Percentiles rank a stretch among this genome's conserved stretches.
Conservation (phyloP, 2,797 vertebrate species). For the Cynodonichthys magdalenae region DNA sequence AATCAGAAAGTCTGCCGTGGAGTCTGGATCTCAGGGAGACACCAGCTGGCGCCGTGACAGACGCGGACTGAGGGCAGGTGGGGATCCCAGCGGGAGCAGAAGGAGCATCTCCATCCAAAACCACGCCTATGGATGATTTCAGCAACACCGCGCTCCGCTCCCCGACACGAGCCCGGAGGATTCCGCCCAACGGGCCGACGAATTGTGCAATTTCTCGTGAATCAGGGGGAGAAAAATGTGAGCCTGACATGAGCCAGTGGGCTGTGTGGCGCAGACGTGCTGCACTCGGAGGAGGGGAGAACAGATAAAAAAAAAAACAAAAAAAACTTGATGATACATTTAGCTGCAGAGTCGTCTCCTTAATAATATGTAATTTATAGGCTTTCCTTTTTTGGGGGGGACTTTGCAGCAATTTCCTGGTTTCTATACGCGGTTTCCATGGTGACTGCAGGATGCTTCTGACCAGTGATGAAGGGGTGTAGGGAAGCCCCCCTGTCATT, state of each 20-base stretch:
- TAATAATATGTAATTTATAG: not conserved
- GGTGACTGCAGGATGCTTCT: slow-evolving; percentile 53
- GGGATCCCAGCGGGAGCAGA: slow-evolving; percentile 75
- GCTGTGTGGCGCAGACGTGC: slow-evolving; percentile 64
- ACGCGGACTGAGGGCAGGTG: slow-evolving; percentile 71
- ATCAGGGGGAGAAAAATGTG: slow-evolving; percentile 59
- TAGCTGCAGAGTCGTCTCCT: not conserved
- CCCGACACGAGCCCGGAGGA: slow-evolving; percentile 17
- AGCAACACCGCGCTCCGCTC: slow-evolving; percentile 24
- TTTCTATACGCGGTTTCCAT: slow-evolving; percentile 59
- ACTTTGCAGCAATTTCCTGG: slow-evolving; percentile 32
- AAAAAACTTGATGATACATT: not conserved
- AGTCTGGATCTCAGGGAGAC: slow-evolving; percentile 22
- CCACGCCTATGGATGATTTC: slow-evolving; percentile 76
- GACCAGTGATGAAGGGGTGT: slow-evolving; percentile 49
- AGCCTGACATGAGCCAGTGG: slow-evolving; percentile 49
- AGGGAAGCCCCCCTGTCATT: slow-evolving; percentile 64
- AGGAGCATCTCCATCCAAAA: slow-evolving; percentile 73
- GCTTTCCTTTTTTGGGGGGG: too few relatives aligned
- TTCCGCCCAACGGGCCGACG: slow-evolving; percentile 38
- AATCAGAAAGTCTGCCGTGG: slow-evolving; percentile 15
- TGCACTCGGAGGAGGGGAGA: slow-evolving; percentile 11
- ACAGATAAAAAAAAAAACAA: slow-evolving; percentile 47
- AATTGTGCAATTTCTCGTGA: slow-evolving; percentile 42
- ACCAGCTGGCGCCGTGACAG: slow-evolving; percentile 58